Percentiles rank a stretch among this genome's conserved stretches.
phyloP scores from a whole-genome alignment of 2,888 invertebrate species.

The Allolobophora icterica region DNA sequence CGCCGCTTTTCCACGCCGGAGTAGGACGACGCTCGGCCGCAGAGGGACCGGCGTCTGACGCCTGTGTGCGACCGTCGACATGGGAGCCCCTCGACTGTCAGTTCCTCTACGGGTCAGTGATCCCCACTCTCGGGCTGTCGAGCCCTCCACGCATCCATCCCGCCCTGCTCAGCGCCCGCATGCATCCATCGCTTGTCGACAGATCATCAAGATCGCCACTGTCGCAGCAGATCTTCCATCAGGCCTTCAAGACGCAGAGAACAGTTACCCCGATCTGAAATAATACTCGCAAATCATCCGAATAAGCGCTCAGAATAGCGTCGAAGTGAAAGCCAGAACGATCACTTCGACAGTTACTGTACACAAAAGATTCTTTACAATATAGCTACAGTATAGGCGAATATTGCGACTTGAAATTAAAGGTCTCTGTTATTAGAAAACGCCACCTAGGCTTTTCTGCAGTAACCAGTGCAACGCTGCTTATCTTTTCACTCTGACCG shows the following conservation, averaged over 20 bases:
- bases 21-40: neutral
- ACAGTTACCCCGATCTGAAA: neutral
- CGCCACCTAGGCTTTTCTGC: no score
- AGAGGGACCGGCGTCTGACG: neutral
- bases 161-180: constrained; percentile 8
- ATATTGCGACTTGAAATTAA: neutral
- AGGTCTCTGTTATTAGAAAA: no score
- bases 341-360: neutral
- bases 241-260: constrained; percentile 23
- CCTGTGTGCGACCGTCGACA: neutral
- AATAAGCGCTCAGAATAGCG: neutral
- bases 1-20: neutral
- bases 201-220: neutral
- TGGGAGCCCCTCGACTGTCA: constrained; percentile 39
- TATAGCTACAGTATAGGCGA: neutral
- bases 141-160: neutral
- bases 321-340: neutral
- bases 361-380: neutral
- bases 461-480: neutral
- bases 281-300: neutral
- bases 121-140: constrained; percentile 17
- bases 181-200: neutral
- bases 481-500: neutral
- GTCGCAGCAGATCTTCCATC: neutral
- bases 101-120: constrained; percentile 38